Evolutionary conservation across 2,888 invertebrate genomes (phyloP).

Genomic region (Pristionchus japonicus): DNA sequence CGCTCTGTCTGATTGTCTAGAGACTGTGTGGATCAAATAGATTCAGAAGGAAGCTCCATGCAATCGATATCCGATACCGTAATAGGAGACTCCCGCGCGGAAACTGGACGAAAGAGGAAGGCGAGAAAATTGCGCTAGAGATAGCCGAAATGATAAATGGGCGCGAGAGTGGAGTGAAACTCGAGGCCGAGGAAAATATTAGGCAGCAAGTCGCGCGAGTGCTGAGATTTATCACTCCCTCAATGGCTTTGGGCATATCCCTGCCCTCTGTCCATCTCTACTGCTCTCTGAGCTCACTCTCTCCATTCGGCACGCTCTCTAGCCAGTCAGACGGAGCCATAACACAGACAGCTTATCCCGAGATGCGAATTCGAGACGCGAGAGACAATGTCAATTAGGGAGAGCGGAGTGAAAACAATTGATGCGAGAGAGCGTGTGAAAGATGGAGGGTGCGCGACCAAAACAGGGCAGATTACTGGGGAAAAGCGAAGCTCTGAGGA

Average conservation of each 20-base stretch:
- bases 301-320: not conserved
- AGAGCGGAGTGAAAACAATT: not conserved
- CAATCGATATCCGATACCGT: slow-evolving; percentile 10
- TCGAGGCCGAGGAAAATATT: not conserved
- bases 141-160: not conserved
- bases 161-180: not conserved
- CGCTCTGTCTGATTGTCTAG: not conserved
- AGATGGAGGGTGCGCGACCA: not conserved
- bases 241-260: not conserved
- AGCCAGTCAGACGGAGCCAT: not conserved
- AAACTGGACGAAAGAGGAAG: not conserved
- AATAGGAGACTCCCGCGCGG: not conserved
- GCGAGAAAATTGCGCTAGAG: not conserved
- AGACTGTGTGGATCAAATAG: not conserved
- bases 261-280: not conserved
- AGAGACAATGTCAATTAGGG: not conserved
- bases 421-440: not conserved
- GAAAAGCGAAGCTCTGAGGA: not conserved
- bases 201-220: too few relatives aligned
- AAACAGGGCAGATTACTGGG: slow-evolving; percentile 13
- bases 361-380: not conserved
- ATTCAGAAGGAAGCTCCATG: not conserved
- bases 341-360: slow-evolving; percentile 1
- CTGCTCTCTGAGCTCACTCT: too few relatives aligned
- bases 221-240: slow-evolving; percentile 8